These are phyloP conservation scores for Sphaeridia pumilis DNA, from an alignment of 2,888 invertebrate species.

Conservation along the genomic window DNA sequence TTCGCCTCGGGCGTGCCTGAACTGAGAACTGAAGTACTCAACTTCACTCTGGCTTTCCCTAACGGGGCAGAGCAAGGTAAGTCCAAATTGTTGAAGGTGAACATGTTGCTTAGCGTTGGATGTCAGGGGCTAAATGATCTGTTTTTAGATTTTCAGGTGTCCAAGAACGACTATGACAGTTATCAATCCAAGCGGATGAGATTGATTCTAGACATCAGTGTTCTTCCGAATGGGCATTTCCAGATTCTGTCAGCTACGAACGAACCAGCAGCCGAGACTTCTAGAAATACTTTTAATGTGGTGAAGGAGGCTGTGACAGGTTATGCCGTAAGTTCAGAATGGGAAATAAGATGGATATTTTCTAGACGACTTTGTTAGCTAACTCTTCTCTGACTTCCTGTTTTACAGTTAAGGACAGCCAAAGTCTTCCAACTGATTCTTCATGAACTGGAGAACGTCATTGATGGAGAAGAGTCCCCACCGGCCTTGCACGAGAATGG, in stretches of 20 bases:
- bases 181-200: slow-evolving; percentile 23
- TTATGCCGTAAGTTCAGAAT: no score
- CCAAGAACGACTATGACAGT: slow-evolving; percentile 1
- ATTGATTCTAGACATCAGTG: slow-evolving; percentile 23
- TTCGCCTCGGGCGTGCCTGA: background rate
- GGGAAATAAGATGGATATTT: no score
- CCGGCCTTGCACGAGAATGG: background rate
- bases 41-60: slow-evolving; percentile 6
- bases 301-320: no score
- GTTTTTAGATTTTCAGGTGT: background rate
- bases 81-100: background rate
- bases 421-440: background rate
- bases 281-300: no score
- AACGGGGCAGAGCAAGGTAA: slow-evolving; percentile 9
- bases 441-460: background rate
- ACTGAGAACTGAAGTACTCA: background rate
- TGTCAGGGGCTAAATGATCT: background rate
- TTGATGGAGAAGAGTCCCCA: background rate
- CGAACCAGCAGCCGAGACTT: no score
- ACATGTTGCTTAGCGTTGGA: no score
- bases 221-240: slow-evolving; percentile 11
- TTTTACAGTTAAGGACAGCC: background rate
- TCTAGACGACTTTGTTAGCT: no score
- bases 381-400: no score
- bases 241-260: slow-evolving; percentile 1